Conservation (phyloP, 2,888 invertebrate genomes). For the Atherix ibis region DNA sequence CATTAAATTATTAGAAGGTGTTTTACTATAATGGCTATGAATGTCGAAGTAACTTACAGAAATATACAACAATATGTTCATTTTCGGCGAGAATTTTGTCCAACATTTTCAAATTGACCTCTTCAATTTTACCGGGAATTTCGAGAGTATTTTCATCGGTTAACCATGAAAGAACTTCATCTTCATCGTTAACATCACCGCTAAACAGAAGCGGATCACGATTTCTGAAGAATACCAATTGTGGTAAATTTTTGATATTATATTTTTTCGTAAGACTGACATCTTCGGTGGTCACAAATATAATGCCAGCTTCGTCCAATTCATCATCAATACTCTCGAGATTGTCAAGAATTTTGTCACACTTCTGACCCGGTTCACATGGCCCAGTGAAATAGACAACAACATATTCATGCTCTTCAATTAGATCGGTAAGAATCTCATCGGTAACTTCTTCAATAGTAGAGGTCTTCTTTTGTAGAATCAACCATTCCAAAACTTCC, state of each 20-base stretch:
- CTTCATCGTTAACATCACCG: conserved; percentile 79
- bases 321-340: conserved; percentile 88
- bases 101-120: conserved; percentile 78
- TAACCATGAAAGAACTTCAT: conserved; percentile 79
- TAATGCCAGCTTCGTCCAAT: conserved; percentile 80
- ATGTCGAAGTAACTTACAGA: conserved; percentile 74
- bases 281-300: conserved; percentile 88
- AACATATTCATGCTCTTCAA: conserved; percentile 83
- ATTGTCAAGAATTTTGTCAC: conserved; percentile 70
- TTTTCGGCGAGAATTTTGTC: conserved; percentile 78
- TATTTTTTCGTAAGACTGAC: conserved; percentile 62
- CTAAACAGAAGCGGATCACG: conserved; percentile 73
- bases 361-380: conserved; percentile 75
- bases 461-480: conserved; percentile 74
- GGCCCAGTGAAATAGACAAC: conserved; percentile 87
- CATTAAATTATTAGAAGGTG: too few relatives aligned
- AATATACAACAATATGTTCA: conserved; percentile 80
- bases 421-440: conserved; percentile 69
- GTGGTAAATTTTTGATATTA: conserved; percentile 70
- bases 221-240: conserved; percentile 79
- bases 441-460: conserved; percentile 91
- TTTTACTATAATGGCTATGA: too few relatives aligned
- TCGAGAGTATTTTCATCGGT: conserved; percentile 81
- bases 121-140: conserved; percentile 84
- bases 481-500: conserved; percentile 69